phyloP scores from a whole-genome alignment of 2,888 invertebrate genomes.

The Tupiocoris notatus region DNA sequence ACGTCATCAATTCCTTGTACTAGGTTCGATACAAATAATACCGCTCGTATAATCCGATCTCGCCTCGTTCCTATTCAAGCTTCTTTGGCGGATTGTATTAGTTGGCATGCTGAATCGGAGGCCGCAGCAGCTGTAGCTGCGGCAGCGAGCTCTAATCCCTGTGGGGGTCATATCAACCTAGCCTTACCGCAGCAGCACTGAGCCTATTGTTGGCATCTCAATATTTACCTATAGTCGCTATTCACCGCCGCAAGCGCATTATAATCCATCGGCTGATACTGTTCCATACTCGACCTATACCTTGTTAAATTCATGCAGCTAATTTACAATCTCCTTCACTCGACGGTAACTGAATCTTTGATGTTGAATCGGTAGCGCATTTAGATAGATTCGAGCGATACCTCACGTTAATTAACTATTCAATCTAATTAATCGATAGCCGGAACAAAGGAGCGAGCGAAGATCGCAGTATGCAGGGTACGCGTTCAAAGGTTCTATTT shows the following conservation, averaged over 20 bases:
- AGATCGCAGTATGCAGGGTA: too few species aligned
- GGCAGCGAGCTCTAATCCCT: not conserved
- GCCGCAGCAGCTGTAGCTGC: too few species aligned
- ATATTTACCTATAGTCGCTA: not conserved
- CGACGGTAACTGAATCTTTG: not conserved
- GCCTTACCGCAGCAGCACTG: too few species aligned
- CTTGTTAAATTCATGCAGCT: not conserved
- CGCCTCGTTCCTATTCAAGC: not conserved
- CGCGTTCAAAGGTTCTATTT: too few species aligned
- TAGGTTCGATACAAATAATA: not conserved
- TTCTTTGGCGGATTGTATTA: not conserved
- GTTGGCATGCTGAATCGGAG: not conserved
- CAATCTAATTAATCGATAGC: too few species aligned
- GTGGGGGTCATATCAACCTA: not conserved
- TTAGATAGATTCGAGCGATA: too few species aligned
- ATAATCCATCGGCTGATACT: not conserved
- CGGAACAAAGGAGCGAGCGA: too few species aligned
- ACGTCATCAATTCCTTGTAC: not conserved
- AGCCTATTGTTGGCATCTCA: not conserved
- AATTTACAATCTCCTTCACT: not conserved
- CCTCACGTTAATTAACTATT: too few species aligned
- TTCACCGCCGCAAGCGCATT: not conserved
- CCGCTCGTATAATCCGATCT: not conserved
- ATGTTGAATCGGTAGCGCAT: too few species aligned
- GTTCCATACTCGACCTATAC: not conserved